Evolutionary conservation across 2,113 vertebrate species (phyloP).

Genomic region (Colius striatus): DNA sequence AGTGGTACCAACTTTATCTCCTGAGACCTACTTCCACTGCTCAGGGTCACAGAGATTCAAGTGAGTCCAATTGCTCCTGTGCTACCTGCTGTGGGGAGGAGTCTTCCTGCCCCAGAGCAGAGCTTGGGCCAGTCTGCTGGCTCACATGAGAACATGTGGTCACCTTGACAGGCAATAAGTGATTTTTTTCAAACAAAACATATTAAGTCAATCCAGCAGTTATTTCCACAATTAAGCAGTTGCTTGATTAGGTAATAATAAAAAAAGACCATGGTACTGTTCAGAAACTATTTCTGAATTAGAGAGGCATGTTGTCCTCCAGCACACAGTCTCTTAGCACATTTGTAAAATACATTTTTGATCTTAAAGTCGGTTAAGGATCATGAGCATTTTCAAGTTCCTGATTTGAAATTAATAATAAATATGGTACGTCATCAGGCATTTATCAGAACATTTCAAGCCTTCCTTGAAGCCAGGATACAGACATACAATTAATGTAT

Average conservation of each 20-base stretch:
- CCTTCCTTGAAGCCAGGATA: background rate
- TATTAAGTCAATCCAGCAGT: background rate
- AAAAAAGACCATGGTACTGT: rapidly evolving
- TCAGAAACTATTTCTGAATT: background rate
- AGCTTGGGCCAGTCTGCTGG: background rate
- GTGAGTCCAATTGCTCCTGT: background rate
- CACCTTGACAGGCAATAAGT: background rate
- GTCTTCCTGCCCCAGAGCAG: background rate
- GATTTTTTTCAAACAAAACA: background rate
- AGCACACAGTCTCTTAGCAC: background rate
- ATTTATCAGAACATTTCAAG: background rate
- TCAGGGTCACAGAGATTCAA: background rate
- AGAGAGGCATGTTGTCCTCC: background rate
- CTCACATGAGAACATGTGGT: rapidly evolving
- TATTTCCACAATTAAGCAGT: background rate
- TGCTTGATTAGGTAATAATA: background rate
- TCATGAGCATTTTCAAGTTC: background rate
- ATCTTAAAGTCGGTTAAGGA: background rate
- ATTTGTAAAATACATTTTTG: background rate
- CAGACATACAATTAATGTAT: background rate
- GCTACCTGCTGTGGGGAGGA: background rate
- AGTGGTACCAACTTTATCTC: background rate
- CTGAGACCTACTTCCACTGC: background rate
- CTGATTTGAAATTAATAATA: background rate
- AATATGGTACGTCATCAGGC: background rate